Evolutionary conservation across 2,888 invertebrate species (phyloP).

Genomic region (Lottia scabra): DNA sequence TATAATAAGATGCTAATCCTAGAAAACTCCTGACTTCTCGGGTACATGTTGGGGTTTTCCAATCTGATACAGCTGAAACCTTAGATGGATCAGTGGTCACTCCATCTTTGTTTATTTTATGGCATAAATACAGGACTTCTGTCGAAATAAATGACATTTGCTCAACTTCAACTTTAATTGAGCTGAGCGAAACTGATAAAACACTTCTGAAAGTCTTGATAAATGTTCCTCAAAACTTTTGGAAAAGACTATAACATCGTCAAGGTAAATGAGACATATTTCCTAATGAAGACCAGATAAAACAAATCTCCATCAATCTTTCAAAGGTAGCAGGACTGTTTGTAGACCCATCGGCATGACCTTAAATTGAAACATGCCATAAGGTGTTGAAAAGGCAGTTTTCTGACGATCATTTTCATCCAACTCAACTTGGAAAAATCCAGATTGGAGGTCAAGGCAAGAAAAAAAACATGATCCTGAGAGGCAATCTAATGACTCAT

Average conservation of each 20-base stretch:
- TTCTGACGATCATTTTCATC: conserved; percentile 12
- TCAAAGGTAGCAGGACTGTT: conserved; percentile 13
- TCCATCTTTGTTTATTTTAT: background rate
- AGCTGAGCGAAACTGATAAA: background rate
- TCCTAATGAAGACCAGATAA: conserved; percentile 13
- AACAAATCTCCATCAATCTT: conserved; percentile 13
- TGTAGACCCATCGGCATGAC: conserved; percentile 1
- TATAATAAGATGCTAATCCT: too few species aligned
- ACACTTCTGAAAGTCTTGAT: background rate
- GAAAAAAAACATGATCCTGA: conserved; percentile 11
- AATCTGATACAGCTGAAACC: too few species aligned
- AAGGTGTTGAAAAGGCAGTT: conserved; percentile 13
- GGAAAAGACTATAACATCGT: conserved; percentile 4
- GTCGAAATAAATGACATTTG: background rate
- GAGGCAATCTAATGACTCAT: background rate
- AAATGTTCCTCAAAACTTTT: conserved; percentile 11
- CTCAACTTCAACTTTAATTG: background rate
- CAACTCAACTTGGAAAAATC: conserved; percentile 17
- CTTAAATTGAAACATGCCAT: conserved; percentile 7
- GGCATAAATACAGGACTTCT: background rate
- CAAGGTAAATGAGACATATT: conserved; percentile 5
- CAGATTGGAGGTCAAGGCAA: conserved; percentile 16
- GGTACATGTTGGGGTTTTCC: too few species aligned
- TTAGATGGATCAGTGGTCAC: too few species aligned
- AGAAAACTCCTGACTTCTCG: too few species aligned